phyloP scores from a whole-genome alignment of 2,888 invertebrate genomes.

The Drosophila mercatorum region DNA sequence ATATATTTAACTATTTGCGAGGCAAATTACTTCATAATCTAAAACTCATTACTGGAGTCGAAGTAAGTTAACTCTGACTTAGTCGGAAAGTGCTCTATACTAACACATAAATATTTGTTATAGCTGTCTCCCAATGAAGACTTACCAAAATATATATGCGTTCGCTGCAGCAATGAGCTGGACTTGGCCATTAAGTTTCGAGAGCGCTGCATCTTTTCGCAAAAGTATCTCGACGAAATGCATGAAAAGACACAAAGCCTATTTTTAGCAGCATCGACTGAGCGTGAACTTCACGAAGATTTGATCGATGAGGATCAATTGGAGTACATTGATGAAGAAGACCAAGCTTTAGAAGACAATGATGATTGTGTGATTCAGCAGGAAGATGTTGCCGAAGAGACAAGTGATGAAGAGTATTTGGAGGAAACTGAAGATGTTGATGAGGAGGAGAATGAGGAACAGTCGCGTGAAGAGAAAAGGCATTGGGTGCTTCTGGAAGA shows the following conservation, averaged over 20 bases:
- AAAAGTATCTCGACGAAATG: slow-evolving; percentile 57
- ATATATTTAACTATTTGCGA: slow-evolving; percentile 53
- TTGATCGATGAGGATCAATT: slow-evolving; percentile 57
- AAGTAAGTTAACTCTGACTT: slow-evolving; percentile 32
- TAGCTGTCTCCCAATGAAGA: slow-evolving; percentile 41
- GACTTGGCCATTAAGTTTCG: slow-evolving; percentile 69
- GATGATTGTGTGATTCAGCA: background rate
- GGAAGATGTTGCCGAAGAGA: background rate
- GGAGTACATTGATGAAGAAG: slow-evolving; percentile 19
- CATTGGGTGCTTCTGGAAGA: slow-evolving; percentile 33
- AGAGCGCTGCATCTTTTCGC: slow-evolving; percentile 69
- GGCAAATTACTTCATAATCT: slow-evolving; percentile 50
- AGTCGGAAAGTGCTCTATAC: background rate
- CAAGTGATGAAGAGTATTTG: background rate
- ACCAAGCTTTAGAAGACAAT: background rate
- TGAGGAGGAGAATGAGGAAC: background rate
- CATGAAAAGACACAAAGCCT: slow-evolving; percentile 19
- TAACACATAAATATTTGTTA: background rate
- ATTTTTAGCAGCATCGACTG: background rate
- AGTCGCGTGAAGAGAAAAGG: slow-evolving; percentile 21
- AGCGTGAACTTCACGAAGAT: slow-evolving; percentile 48
- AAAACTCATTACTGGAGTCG: slow-evolving; percentile 62
- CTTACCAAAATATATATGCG: slow-evolving; percentile 57
- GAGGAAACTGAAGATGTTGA: background rate
- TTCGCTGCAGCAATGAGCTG: slow-evolving; percentile 61